Evolutionary conservation across 2,113 vertebrate species (phyloP), one percentile per base, ranked within the genome.

Genomic region (Cariama cristata): DNA sequence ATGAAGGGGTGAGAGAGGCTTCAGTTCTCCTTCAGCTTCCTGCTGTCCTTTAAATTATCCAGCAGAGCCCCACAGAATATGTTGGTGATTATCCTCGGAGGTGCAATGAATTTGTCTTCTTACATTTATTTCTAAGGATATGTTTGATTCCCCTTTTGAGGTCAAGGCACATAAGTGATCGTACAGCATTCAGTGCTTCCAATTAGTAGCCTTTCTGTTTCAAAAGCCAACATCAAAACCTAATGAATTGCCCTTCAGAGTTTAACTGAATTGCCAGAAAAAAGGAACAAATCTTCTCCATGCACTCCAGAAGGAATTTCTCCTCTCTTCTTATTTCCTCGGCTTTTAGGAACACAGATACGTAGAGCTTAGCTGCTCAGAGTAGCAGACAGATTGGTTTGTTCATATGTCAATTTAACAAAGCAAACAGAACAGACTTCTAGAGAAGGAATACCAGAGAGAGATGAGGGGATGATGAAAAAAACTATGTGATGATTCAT

Each of bases 381-480:
- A 53, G 76, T 16, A 94, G 45, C 63, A 92, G 82, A 85, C 73
- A 90, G 94, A 96, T 95, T 96, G 76, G 96, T 96, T 96, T 97
- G 85, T 89, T 96, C 60, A 1, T 86, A 76, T 73, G 73, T 92
- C 96, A 97, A 23, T 77, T 93, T 94, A 95, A 20, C 73, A 75
- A 91, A 94, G 85, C 71, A 91, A 97, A 96, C 86, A 79, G 87
- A 89, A 69, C 0, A n/a, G 91, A 74, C 82, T 95, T 71, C 83
- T 40, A 38, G 82, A 86, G 64, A 82, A 55, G 72, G 49, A 35
- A 30, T 66, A 68, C 58, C 44, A 91, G 85, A 67, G 63, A 22
- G 55, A 90, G 66, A 40, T 23, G 52, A 62, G 44, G 60, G 71
- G 68, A 69, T 40, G 69, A 72, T 58, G 62, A 79, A 56, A 93